Evolutionary conservation across 2,113 vertebrate genomes (phyloP).

Genomic region (Brachyistius frenatus): DNA sequence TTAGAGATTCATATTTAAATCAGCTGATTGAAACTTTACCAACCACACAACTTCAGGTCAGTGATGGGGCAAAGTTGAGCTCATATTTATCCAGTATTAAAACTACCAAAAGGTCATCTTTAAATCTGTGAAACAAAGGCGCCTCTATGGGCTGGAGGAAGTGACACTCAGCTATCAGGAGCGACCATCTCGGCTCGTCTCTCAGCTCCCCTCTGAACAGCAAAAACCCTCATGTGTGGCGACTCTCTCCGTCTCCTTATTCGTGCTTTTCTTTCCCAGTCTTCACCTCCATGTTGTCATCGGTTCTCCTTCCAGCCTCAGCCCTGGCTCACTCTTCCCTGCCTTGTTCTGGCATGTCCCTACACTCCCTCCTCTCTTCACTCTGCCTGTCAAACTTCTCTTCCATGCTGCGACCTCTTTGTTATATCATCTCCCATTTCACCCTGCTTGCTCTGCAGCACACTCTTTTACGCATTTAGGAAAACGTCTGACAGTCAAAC

Average conservation of each 20-base stretch:
- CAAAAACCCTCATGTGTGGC: neutral
- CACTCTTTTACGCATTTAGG: neutral
- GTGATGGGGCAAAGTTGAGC: neutral
- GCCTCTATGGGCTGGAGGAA: constrained; percentile 61
- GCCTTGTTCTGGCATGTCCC: constrained; percentile 76
- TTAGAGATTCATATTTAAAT: neutral
- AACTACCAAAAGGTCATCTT: constrained; percentile 53
- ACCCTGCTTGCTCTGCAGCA: neutral
- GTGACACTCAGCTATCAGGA: constrained; percentile 50
- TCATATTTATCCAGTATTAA: constrained; percentile 30
- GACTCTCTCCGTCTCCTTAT: neutral
- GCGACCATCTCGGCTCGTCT: constrained; percentile 37
- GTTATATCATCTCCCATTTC: constrained; percentile 21
- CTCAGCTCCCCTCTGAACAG: neutral
- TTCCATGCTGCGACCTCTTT: constrained; percentile 18
- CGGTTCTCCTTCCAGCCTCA: neutral
- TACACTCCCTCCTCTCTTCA: constrained; percentile 45
- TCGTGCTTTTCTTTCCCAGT: neutral
- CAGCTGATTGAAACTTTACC: neutral
- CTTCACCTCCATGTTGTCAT: constrained; percentile 3
- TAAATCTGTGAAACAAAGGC: constrained; percentile 64
- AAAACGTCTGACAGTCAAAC: neutral
- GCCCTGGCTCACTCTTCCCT: constrained; percentile 16
- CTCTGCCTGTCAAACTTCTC: constrained; percentile 41
- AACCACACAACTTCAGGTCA: neutral